Conservation (phyloP, 2,888 invertebrate genomes). For the Hipparchia sbordonii region DNA sequence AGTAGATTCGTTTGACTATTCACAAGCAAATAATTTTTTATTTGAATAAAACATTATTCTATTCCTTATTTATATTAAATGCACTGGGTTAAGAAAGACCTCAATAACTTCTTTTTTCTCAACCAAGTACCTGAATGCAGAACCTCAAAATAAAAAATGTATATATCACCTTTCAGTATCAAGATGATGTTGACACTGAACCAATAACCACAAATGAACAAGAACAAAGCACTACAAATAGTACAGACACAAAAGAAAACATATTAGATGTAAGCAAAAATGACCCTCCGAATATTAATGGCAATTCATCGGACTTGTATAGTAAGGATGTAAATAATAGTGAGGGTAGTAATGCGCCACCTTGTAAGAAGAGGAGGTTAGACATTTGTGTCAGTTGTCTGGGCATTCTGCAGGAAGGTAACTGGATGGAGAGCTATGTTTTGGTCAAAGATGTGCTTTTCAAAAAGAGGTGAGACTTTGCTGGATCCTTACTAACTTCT, state of each 20-base stretch:
- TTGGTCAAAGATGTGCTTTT: conserved; percentile 79
- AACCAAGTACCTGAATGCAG: too few species aligned
- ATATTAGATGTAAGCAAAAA: conserved; percentile 9
- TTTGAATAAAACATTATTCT: too few species aligned
- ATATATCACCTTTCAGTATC: conserved; percentile 23
- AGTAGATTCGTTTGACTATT: too few species aligned
- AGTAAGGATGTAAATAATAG: conserved; percentile 8
- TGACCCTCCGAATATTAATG: conserved; percentile 19
- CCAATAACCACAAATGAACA: background rate
- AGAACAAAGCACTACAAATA: background rate
- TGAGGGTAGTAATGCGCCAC: conserved; percentile 41
- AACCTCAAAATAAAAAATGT: background rate
- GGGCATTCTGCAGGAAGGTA: conserved; percentile 85
- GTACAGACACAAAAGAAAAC: background rate
- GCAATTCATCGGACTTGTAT: conserved; percentile 34
- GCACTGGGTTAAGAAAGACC: too few species aligned
- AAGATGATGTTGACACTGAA: conserved; percentile 31
- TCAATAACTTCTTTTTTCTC: too few species aligned
- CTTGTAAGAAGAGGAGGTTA: conserved; percentile 71
- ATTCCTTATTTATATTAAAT: too few species aligned
- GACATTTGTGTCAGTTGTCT: conserved; percentile 87
- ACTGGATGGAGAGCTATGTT: conserved; percentile 79
- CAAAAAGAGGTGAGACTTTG: conserved; percentile 64
- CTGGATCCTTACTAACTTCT: too few species aligned
- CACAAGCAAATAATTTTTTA: too few species aligned